A percentile compares a stretch with the other conserved stretches of the same genome.
Evolutionary conservation across 1,140 invertebrate species (phyloP).

Genomic region (Zelostemma sp.): DNA sequence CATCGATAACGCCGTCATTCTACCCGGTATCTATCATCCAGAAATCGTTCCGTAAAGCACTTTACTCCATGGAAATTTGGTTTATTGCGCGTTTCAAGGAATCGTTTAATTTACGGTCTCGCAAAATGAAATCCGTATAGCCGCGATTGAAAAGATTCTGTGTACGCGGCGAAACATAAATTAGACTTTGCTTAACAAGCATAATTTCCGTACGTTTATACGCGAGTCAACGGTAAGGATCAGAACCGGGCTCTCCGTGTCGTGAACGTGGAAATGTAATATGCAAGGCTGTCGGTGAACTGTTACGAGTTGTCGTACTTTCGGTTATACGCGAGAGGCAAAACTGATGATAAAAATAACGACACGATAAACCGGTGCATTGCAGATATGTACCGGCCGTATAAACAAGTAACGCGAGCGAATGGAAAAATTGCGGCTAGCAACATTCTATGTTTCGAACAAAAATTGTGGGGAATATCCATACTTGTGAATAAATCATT

Average conservation of each 20-base stretch:
- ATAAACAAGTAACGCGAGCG: constrained; percentile 19
- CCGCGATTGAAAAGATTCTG: constrained; percentile 3
- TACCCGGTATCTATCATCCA: constrained; percentile 24
- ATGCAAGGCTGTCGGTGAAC: constrained; percentile 32
- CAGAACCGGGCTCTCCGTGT: constrained; percentile 19
- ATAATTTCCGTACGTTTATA: constrained; percentile 2
- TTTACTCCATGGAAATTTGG: not conserved
- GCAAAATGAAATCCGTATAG: not conserved
- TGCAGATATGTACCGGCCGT: constrained; percentile 17
- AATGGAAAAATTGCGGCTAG: constrained; percentile 22
- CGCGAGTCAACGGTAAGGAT: constrained; percentile 12
- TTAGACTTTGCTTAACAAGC: constrained; percentile 2
- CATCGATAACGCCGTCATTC: constrained; percentile 44
- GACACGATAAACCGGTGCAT: constrained; percentile 23
- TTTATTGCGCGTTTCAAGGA: no score
- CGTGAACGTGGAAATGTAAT: constrained; percentile 24
- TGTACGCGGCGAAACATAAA: not conserved
- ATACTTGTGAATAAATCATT: no score
- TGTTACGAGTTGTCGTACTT: constrained; percentile 30
- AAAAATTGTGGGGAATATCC: no score
- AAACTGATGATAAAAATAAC: constrained; percentile 35
- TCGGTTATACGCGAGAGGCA: constrained; percentile 21
- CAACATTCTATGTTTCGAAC: constrained; percentile 15
- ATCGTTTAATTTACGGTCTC: no score
- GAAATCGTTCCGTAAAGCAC: constrained; percentile 13